Conservation (phyloP, 2,888 invertebrate genomes). For the Mesorhabditis belari region DNA sequence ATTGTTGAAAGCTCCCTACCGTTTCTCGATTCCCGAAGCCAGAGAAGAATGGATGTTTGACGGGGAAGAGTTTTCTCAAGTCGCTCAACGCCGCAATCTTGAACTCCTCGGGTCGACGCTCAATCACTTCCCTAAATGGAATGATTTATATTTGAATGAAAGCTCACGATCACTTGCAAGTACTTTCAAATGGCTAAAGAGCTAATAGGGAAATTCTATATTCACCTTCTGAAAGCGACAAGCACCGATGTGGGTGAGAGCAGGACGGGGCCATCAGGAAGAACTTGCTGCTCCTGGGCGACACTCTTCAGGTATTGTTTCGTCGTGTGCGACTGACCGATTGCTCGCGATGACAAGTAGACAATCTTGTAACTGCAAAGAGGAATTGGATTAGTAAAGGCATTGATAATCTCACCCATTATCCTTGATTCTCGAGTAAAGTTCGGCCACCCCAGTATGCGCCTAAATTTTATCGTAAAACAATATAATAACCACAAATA, state of each 20-base stretch:
- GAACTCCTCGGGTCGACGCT: slow-evolving; percentile 97
- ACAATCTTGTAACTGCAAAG: slow-evolving; percentile 82
- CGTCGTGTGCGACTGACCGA: slow-evolving; percentile 77
- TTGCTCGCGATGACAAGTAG: slow-evolving; percentile 92
- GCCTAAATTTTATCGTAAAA: too few relatives aligned
- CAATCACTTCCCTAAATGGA: slow-evolving; percentile 96
- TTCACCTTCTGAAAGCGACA: slow-evolving; percentile 95
- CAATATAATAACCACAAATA: too few relatives aligned
- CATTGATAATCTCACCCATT: slow-evolving; percentile 60
- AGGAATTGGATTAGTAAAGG: background rate
- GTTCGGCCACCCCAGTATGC: slow-evolving; percentile 91
- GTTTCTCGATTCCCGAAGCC: slow-evolving; percentile 80
- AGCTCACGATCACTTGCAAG: too few relatives aligned
- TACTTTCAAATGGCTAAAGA: too few relatives aligned
- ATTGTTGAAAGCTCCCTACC: slow-evolving; percentile 8
- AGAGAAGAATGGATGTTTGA: slow-evolving; percentile 83
- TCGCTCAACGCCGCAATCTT: slow-evolving; percentile 96
- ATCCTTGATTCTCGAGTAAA: slow-evolving; percentile 90
- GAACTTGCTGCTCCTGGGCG: slow-evolving; percentile 79
- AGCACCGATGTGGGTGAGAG: slow-evolving; percentile 94
- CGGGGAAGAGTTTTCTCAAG: slow-evolving; percentile 85
- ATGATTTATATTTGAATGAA: too few relatives aligned
- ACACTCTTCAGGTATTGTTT: slow-evolving; percentile 89
- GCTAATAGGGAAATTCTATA: too few relatives aligned
- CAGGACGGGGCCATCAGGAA: slow-evolving; percentile 92